phyloP scores from a whole-genome alignment of 2,797 vertebrate genomes.

The Amazona finschi region DNA sequence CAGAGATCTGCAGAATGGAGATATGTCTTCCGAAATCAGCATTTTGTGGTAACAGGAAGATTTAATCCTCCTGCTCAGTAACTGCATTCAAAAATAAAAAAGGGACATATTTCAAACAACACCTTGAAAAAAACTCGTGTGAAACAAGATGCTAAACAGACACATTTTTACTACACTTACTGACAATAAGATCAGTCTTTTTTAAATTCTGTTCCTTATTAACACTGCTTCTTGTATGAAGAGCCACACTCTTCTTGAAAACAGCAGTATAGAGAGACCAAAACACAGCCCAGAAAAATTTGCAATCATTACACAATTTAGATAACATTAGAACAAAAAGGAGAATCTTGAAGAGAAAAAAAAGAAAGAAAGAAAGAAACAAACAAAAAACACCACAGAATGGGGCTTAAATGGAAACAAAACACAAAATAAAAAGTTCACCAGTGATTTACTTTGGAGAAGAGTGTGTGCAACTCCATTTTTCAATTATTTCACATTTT shows the following conservation, averaged over 20 bases:
- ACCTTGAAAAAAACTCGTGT: not conserved
- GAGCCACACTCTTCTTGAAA: not conserved
- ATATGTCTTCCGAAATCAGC: not conserved
- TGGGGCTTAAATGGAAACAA: not conserved
- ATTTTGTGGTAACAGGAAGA: not conserved
- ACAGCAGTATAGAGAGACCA: rapidly evolving
- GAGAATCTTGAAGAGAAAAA: not conserved
- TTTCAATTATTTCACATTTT: not conserved
- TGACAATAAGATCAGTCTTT: not conserved
- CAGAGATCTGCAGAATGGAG: not conserved
- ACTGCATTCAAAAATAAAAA: constrained; percentile 1
- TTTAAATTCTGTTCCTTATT: not conserved
- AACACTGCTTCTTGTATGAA: not conserved
- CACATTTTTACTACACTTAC: not conserved
- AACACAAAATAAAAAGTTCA: not conserved
- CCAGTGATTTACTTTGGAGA: not conserved
- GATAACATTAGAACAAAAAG: not conserved
- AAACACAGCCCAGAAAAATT: not conserved
- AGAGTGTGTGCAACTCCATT: not conserved
- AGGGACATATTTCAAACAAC: not conserved
- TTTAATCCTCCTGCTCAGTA: not conserved
- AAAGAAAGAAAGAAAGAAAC: not conserved
- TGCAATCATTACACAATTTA: not conserved
- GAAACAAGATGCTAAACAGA: not conserved
- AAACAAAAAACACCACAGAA: too few species aligned